These are phyloP conservation scores for Phyllotreta cruciferae DNA, from an alignment of 2,888 invertebrate species.

Conservation along the genomic window DNA sequence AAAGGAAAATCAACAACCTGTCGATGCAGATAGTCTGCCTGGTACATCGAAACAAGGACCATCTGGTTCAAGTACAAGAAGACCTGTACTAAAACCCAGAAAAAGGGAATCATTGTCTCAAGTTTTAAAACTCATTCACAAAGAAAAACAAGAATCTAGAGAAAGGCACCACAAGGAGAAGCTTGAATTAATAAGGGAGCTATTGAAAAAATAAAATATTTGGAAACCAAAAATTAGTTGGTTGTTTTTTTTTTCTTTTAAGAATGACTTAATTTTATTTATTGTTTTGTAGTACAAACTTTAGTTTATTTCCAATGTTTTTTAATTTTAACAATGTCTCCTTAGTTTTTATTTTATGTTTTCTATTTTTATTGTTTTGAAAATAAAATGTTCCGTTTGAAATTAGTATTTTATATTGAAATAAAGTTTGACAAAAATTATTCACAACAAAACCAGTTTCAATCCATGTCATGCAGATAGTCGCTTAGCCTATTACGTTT, in stretches of 20 bases:
- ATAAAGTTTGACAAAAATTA: conserved; percentile 5
- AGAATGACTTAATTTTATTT: background rate
- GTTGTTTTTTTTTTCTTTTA: background rate
- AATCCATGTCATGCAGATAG: conserved; percentile 3
- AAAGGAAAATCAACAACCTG: background rate
- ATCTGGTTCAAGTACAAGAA: background rate
- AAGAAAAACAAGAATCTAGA: conserved; percentile 7
- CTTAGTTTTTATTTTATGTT: too few species aligned
- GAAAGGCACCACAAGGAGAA: conserved; percentile 3
- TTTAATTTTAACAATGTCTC: too few species aligned
- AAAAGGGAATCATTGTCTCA: background rate
- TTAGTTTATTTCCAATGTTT: too few species aligned
- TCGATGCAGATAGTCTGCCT: conserved; percentile 5
- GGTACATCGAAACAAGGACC: background rate
- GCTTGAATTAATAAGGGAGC: background rate
- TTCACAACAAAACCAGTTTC: background rate
- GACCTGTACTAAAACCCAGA: conserved; percentile 3
- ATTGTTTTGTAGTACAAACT: background rate
- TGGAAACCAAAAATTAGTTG: too few species aligned
- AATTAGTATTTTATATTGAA: background rate
- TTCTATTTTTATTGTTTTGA: background rate
- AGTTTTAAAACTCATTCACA: conserved; percentile 1
- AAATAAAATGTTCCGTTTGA: background rate
- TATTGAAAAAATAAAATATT: conserved; percentile 2
- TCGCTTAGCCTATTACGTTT: conserved; percentile 6